Evolutionary conservation across 1,140 invertebrate genomes (phyloP), one percentile per base, ranked within the genome.

Genomic region (Semibalanus balanoides): DNA sequence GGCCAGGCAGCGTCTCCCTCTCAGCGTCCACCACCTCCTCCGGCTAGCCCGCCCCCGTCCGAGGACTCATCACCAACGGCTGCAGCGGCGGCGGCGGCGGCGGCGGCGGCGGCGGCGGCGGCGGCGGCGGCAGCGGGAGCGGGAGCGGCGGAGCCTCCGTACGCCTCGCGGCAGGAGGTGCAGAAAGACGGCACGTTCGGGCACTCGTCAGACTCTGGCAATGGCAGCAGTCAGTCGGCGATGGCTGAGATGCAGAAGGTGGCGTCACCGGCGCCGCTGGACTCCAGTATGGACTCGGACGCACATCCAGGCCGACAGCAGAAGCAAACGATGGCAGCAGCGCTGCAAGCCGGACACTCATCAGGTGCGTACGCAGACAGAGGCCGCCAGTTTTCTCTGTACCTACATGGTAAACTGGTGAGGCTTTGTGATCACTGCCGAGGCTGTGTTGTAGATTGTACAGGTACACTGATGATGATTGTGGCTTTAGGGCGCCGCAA

Each of bases 1-100:
- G 51, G 51, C 22, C 51, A 64, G 51, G 22, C 51, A 19, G 51
- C 51, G 51, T 7, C 51, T 14, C 51, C 51, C 22, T 7, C 51
- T 7, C 51, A 64, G 51, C 51, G 51, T 1, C 51, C 51, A 19
- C 51, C 35, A 73, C 75, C 35, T 77, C 80, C 40, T 80, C 82
- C 7, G 82, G 81, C 28, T 82, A 82, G 25, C 82, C 82, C 14
- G 85, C 85, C 78, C 84, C 84, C 35, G 85, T 84, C 27, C 78
- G 83, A 74, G 84, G 84, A 5, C 84, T 84, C 29, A 79, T 82
- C 40, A 78, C 78, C 51, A 79, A 79, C 74, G 81, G 80, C n/a
- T 77, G n/a, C 77, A 35, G 78, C 76, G 74, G 30, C 77, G 75
- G 40, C 76, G 0, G 5, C 31, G 72, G 3, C 19, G 25, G 76